A percentile compares a stretch with the other conserved stretches of the same genome.
Conservation (phyloP, 2,888 invertebrate genomes). For the Amaurobius ferox region DNA sequence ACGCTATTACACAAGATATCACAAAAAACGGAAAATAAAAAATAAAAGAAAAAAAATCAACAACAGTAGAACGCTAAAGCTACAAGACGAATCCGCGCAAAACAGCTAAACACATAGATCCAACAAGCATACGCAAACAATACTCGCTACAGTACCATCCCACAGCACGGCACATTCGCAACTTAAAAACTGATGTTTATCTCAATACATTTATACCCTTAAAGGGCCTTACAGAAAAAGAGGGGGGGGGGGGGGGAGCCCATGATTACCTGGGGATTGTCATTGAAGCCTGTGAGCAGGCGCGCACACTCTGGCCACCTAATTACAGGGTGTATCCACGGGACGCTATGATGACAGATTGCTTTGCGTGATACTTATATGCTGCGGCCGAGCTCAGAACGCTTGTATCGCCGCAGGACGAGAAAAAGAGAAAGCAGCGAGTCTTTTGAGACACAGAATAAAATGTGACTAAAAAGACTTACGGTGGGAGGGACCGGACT, state of each 20-base stretch:
- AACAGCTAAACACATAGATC: neutral
- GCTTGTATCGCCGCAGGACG: conserved; percentile 48
- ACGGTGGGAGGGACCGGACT: conserved; percentile 41
- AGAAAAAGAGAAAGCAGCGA: conserved; percentile 49
- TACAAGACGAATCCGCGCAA: neutral
- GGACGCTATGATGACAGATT: conserved; percentile 70
- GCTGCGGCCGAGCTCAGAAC: conserved; percentile 33
- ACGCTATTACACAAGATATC: too few relatives aligned
- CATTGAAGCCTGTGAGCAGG: conserved; percentile 67
- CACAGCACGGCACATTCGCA: neutral
- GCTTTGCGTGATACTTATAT: conserved; percentile 68
- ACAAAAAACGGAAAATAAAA: too few relatives aligned
- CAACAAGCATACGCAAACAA: conserved; percentile 12
- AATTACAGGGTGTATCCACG: conserved; percentile 67
- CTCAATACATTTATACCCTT: conserved; percentile 38
- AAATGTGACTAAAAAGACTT: conserved; percentile 60
- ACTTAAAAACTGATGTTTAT: conserved; percentile 37
- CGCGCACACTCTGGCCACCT: conserved; percentile 61
- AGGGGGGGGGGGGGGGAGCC: conserved; percentile 26
- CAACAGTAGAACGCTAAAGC: neutral
- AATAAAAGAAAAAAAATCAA: too few relatives aligned
- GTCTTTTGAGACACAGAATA: conserved; percentile 45
- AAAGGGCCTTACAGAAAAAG: conserved; percentile 17
- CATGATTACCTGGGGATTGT: conserved; percentile 59
- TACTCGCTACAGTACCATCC: conserved; percentile 21